Evolutionary conservation across 2,797 vertebrate species (phyloP).

Genomic region (Bradypodion ventrale): DNA sequence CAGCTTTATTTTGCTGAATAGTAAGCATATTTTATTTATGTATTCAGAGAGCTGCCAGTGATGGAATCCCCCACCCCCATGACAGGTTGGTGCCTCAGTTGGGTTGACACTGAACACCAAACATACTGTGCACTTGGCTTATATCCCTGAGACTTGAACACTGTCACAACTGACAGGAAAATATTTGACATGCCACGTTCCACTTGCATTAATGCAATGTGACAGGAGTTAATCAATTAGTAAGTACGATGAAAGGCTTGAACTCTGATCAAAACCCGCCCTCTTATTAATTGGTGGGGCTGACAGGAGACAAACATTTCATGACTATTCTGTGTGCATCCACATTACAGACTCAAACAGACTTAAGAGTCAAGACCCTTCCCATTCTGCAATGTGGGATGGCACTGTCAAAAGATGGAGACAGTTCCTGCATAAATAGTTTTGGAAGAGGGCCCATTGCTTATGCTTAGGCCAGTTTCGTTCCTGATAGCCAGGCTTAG

Average conservation of each 20-base stretch:
- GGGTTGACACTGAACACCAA: conserved; percentile 50
- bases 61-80: conserved; percentile 26
- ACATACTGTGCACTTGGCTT: conserved; percentile 26
- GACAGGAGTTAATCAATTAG: conserved; percentile 17
- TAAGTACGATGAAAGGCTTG: not conserved
- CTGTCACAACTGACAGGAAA: conserved; percentile 34
- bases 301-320: not conserved
- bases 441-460: not conserved
- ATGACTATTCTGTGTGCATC: no score
- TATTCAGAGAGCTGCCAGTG: conserved; percentile 43
- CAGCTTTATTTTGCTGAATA: conserved; percentile 46
- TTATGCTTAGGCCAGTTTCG: not conserved
- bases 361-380: not conserved
- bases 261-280: not conserved
- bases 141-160: conserved; percentile 47
- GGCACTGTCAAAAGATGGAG: not conserved
- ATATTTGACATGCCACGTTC: conserved; percentile 48
- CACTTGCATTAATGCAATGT: conserved; percentile 38
- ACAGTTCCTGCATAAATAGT: not conserved
- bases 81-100: conserved; percentile 59
- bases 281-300: not conserved
- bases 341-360: not conserved
- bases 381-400: not conserved
- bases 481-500: not conserved
- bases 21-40: conserved; percentile 71